phyloP scores from a whole-genome alignment of 1,140 invertebrate genomes.

The Tetramorium alpestre region DNA sequence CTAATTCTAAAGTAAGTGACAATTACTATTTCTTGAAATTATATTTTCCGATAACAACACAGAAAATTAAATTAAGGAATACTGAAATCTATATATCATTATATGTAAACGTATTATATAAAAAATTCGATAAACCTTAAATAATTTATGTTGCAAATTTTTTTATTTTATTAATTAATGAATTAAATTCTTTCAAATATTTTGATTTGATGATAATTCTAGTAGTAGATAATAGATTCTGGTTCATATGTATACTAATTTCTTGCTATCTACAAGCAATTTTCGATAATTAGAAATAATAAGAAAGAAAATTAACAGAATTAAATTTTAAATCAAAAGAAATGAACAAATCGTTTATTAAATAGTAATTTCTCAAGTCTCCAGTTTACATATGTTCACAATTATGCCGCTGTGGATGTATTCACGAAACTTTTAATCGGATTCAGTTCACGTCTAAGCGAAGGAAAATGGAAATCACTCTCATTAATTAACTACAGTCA shows the following conservation, averaged over 20 bases:
- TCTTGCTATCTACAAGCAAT: neutral
- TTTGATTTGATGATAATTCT: neutral
- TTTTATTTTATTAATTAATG: neutral
- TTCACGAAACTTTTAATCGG: conserved; percentile 40
- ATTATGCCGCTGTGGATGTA: conserved; percentile 4
- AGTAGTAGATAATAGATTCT: neutral
- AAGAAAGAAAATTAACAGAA: neutral
- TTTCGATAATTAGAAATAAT: neutral
- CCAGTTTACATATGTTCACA: neutral
- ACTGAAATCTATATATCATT: neutral
- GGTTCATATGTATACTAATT: no score
- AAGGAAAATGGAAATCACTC: conserved; percentile 26
- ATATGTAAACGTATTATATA: neutral
- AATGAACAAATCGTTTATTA: neutral
- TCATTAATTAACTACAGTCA: conserved; percentile 39
- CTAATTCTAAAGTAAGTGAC: neutral
- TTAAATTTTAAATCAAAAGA: neutral
- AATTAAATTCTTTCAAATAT: neutral
- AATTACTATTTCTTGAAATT: neutral
- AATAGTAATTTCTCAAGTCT: neutral
- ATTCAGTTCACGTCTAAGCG: neutral
- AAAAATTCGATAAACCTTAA: neutral
- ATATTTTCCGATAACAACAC: neutral
- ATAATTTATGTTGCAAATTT: neutral
- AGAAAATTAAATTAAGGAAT: neutral